phyloP scores from a whole-genome alignment of 2,113 vertebrate species.

The Phocoena phocoena region DNA sequence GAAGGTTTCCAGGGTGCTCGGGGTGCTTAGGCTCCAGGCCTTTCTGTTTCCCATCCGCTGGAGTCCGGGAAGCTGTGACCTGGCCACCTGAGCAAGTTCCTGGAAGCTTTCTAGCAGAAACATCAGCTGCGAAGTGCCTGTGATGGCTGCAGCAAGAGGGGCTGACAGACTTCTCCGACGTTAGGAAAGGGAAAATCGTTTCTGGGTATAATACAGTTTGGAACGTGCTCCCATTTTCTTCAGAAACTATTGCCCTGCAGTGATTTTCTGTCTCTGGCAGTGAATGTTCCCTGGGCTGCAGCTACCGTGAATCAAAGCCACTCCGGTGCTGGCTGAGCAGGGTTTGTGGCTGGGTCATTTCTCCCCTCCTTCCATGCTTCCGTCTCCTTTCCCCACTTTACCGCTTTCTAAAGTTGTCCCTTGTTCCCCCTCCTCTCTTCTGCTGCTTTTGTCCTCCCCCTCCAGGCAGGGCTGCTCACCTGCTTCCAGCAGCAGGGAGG shows the following conservation, averaged over 20 bases:
- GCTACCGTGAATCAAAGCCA: background rate
- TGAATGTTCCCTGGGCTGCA: background rate
- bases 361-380: background rate
- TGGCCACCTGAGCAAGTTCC: background rate
- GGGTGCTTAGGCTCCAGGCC: background rate
- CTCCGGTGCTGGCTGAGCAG: background rate
- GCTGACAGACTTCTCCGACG: conserved; percentile 21
- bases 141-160: background rate
- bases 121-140: background rate
- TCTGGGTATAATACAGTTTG: conserved; percentile 40
- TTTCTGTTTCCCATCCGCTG: background rate
- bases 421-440: background rate
- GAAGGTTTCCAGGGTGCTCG: background rate
- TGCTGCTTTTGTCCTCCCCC: background rate
- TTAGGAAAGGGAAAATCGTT: conserved; percentile 14
- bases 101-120: background rate
- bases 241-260: conserved; percentile 6
- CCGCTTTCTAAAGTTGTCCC: background rate
- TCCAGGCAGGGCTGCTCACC: background rate
- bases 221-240: conserved; percentile 27
- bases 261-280: conserved; percentile 55
- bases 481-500: background rate
- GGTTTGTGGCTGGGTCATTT: background rate
- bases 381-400: background rate
- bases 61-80: background rate